Evolutionary conservation across 2,888 invertebrate genomes (phyloP), one percentile per base, ranked within the genome.

Genomic region (Slavum lentiscoides): DNA sequence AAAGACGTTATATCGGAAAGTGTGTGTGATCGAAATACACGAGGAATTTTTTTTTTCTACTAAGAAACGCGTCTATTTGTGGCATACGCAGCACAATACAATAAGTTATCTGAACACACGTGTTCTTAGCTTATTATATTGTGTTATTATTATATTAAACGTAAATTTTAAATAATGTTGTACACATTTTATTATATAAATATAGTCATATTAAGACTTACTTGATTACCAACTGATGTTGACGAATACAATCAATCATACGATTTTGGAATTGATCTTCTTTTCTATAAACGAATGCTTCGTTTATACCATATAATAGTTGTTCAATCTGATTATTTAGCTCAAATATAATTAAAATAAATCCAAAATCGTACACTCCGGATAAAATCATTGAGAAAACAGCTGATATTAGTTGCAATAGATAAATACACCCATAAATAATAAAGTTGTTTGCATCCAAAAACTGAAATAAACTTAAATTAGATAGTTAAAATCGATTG

Each of bases 141-240:
- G n/a, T n/a, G n/a, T n/a, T n/a, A n/a, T n/a, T n/a, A n/a, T n/a
- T n/a, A n/a, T n/a, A n/a, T n/a, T n/a, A n/a, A n/a, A n/a, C n/a
- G n/a, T n/a, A n/a, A n/a, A n/a, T n/a, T n/a, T n/a, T n/a, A n/a
- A n/a, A n/a, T n/a, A n/a, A n/a, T n/a, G n/a, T 39, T 39, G 39
- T 8, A 39, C 4, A 39, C 8, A 39, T 39, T 39, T 39, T 8
- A 39, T 8, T 39, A n/a, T n/a, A n/a, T n/a, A n/a, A n/a, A n/a
- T n/a, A n/a, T 39, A 39, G 8, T 8, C 4, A 39, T 39, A 39
- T 39, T 39, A 39, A 6, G 39, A 39, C 13, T 67, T 67, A 67
- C 67, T 67, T 67, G n/a, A 67, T 67, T 21, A 67, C n/a, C n/a
- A 49, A 43, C 5, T 67, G 67, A 43, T 67, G 67, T 11, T 67